Evolutionary conservation across 2,113 vertebrate genomes (phyloP).

Genomic region (Semnornis frantzii): DNA sequence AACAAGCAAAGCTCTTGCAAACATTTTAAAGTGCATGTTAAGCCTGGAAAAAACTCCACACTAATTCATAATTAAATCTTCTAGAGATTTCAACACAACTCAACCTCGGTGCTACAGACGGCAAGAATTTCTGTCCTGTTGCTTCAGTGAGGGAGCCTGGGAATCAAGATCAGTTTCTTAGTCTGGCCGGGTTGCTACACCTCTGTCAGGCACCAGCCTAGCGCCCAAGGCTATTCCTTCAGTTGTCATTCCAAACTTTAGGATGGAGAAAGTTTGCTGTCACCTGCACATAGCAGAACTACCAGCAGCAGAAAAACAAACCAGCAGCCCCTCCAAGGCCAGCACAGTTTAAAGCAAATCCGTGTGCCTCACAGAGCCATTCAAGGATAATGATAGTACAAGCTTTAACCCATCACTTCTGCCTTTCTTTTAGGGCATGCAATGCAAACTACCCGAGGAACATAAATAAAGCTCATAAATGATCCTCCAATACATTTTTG

Average conservation of each 20-base stretch:
- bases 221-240: neutral
- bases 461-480: neutral
- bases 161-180: neutral
- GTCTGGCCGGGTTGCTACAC: neutral
- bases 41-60: neutral
- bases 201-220: neutral
- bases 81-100: neutral
- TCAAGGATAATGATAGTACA: neutral
- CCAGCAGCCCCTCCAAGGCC: neutral
- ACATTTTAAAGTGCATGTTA: neutral
- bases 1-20: neutral
- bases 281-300: neutral
- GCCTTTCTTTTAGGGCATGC: neutral
- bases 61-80: neutral
- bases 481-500: neutral
- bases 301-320: neutral
- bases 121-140: neutral
- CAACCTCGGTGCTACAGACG: neutral
- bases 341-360: neutral
- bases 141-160: neutral
- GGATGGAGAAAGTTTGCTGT: neutral
- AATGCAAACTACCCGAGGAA: neutral
- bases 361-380: neutral
- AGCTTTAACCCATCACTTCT: neutral
- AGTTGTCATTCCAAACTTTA: neutral